Base-by-base conservation (phyloP, 2,888 invertebrate species). In the Cinara cedri region DNA sequence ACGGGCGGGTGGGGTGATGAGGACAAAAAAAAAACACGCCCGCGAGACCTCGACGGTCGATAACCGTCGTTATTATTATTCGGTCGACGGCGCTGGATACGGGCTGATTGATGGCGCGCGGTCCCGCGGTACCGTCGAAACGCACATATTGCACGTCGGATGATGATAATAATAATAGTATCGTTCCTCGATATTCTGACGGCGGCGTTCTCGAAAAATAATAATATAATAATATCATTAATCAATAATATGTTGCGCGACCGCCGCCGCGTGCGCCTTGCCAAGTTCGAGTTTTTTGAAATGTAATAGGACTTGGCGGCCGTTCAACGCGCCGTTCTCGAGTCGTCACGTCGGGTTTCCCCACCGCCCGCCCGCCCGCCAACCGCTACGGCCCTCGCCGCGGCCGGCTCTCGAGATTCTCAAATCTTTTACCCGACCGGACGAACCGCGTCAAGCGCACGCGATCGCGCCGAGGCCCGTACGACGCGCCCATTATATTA, bases 21-120 rank as follows among this genome's bases (percentile, higher is more conserved):
- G n/a, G n/a, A n/a, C n/a, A 13, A 19, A 62, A 6, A 49, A 42
- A 42, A 63, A 74, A 26, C 13, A 26, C 10, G 24, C 11, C 10
- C 1, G 11, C 16, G 19, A 62, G 34, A 49, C 26, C 26, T 46
- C 26, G 19, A 34, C n/a, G 19, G 49, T 62, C 60, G 60, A 60
- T 72, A n/a, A n/a, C n/a, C n/a, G n/a, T n/a, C 26, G 34, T 34
- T 6, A 62, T 71, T 71, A 57, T 51, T 68, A n/a, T 46, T 49
- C 19, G 34, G 62, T 34, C 11, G 34, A 51, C 34, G n/a, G n/a
- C n/a, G n/a, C n/a, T n/a, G n/a, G n/a, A n/a, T n/a, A n/a, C n/a
- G n/a, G n/a, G 19, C 10, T 62, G 62, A 74, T 51, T 42, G 62
- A 51, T 63, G 34, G 34, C 62, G 6, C 49, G 60, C 6, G 6